Evolutionary conservation across 2,888 invertebrate genomes (phyloP), one percentile per base, ranked within the genome.

Genomic region (Onchidella celtica): DNA sequence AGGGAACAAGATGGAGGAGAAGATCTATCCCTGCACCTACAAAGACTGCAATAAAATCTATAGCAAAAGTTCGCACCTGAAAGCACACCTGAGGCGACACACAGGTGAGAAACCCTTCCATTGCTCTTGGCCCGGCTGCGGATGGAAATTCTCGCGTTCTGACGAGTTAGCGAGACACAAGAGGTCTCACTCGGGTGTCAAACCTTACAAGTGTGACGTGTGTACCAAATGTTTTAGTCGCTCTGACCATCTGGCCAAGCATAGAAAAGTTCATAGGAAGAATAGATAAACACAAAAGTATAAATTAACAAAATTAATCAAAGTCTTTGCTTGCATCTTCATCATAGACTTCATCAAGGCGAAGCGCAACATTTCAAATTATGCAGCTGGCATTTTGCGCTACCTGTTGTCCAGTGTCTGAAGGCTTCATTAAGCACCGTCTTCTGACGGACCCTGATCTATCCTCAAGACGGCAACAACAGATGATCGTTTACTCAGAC

Each of bases 31-130:
- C 95, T 93, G 93, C 83, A 91, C 91, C 3, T 93, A 92, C 81
- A 89, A 90, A 3, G 91, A 91, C 84, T 99, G 98, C 93, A 97
- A 96, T 82, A 98, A 99, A 93, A 97, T 98, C 92, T 99, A 99
- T 94, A 98, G 98, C 95, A 99, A 99, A 93, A 98, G 98, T 68
- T 98, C 98, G 14, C 99, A 99, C 94, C 95, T 99, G 87, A 99
- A 98, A 91, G 98, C 98, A 1, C 98, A 99, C 94, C 96, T 97
- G 77, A 95, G 98, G 84, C 97, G 97, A 0, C 98, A 98, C 92
- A 98, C 98, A 0, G 97, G 97, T 0, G 94, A 95, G 87, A 94
- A 94, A 82, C 94, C 94, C 3, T 95, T 94, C 88, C 93, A 93
- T 4, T 95, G 95, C 89, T 93, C 93, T 17, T 95, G 94, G 94